Conservation (phyloP, 23 tunicate species). For the Phallusia fumigata region DNA sequence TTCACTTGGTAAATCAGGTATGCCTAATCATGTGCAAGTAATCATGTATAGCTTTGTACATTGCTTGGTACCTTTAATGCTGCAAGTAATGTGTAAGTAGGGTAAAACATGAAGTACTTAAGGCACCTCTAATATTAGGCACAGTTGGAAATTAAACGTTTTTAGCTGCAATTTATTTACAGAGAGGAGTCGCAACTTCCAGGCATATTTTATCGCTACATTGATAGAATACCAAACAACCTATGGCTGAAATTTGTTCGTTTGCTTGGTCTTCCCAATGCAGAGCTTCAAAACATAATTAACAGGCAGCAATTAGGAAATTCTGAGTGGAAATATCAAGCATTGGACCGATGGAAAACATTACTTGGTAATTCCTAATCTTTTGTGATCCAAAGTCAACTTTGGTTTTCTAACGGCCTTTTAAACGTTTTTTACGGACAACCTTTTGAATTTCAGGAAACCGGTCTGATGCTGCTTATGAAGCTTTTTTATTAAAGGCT, state of each 20-base stretch:
- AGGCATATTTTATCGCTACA: constrained; percentile 13
- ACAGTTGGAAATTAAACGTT: no score
- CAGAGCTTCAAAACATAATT: constrained; percentile 8
- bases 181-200: constrained; percentile 36
- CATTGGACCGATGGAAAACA: constrained; percentile 36
- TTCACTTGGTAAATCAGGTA: no score
- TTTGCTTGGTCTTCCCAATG: constrained; percentile 12
- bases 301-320: not conserved
- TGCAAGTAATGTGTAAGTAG: no score
- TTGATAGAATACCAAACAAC: constrained; percentile 19
- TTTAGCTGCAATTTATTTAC: no score
- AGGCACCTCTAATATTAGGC: no score
- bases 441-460: not conserved
- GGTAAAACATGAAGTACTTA: no score
- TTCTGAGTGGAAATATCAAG: constrained; percentile 31
- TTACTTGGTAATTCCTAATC: constrained; percentile 12
- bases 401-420: not conserved
- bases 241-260: constrained; percentile 39
- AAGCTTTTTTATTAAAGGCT: constrained; percentile 9
- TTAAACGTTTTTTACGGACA: no score
- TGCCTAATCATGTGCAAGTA: no score
- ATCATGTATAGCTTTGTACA: no score
- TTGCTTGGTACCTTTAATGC: no score
- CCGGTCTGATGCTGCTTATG: not conserved
- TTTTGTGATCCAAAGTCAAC: no score